Base-by-base conservation (phyloP, 1,140 invertebrate genomes). In the Nasonia vitripennis region DNA sequence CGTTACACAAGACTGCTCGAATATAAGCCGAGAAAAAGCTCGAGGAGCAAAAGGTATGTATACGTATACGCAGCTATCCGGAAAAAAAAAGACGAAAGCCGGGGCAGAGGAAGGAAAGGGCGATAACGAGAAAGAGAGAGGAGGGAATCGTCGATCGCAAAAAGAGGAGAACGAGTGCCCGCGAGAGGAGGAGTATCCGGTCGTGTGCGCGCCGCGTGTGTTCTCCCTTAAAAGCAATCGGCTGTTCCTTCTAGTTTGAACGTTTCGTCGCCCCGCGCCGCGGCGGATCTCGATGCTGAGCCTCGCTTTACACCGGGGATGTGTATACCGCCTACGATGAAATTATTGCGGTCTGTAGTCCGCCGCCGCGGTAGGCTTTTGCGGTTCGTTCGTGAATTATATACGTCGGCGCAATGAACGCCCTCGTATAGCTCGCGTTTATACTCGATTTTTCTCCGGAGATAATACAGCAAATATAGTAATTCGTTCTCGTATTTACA, bases 181-280 rank as follows among this genome's bases (percentile, higher is more conserved):
- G 27, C 34, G 78, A 78, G 62, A 17, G 75, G 68, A 77, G 62
- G 48, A 87, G 78, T 70, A 85, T 85, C 73, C 34, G 67, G 62
- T n/a, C 31, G 51, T 41, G 84, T 85, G 86, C 86, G 80, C 78
- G 62, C 78, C 41, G 27, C 48, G 70, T 68, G 82, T 90, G 90
- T 90, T 91, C 88, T 86, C 85, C 85, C 89, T 92, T 92, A 92
- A 92, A 92, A 92, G 92, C 92, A 92, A 92, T 92, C 89, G 90
- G 89, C 88, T 90, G 87, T 89, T 90, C 83, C 67, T 89, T 78
- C 87, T 89, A 90, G 90, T 90, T 90, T 87, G 74, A 89, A 91
- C 90, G 89, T 88, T 90, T 89, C 88, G 88, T 87, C 88, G 88
- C 88, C 88, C 89, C 55, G 14, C 55, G 14, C 27, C 55, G 10